These are phyloP conservation scores for Papilio machaon DNA, from an alignment of 1,140 invertebrate genomes.

Conservation along the genomic window DNA sequence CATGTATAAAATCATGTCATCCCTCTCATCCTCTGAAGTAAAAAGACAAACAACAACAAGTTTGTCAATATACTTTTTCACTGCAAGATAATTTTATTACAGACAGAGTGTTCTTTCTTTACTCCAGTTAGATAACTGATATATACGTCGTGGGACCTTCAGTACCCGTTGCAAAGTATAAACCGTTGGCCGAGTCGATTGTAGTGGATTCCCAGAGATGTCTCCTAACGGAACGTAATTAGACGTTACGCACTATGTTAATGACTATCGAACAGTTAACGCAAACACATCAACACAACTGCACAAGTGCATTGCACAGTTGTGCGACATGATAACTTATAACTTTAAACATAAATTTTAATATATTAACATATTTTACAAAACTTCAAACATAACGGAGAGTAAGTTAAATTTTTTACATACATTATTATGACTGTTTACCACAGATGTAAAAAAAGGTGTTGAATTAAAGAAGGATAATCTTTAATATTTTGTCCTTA, in stretches of 20 bases:
- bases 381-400: conserved; percentile 15
- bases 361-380: conserved; percentile 27
- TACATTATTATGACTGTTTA: not conserved
- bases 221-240: conserved; percentile 38
- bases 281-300: conserved; percentile 33
- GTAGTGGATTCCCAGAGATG: conserved; percentile 30
- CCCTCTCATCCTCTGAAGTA: not conserved
- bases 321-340: conserved; percentile 8
- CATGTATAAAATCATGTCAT: not conserved
- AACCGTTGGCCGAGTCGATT: conserved; percentile 34
- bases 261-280: conserved; percentile 39
- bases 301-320: conserved; percentile 12
- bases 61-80: not conserved
- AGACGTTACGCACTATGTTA: conserved; percentile 38
- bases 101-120: not conserved
- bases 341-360: conserved; percentile 18
- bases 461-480: not conserved
- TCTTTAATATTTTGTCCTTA: not conserved
- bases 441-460: not conserved
- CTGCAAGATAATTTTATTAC: not conserved
- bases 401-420: not conserved
- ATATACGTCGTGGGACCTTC: conserved; percentile 11
- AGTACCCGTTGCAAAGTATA: conserved; percentile 12
- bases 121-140: not conserved
- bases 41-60: not conserved